A percentile compares a stretch with the other conserved stretches of the same genome.
Conservation (phyloP, 2,888 invertebrate genomes). For the Leptogaster cylindrica region DNA sequence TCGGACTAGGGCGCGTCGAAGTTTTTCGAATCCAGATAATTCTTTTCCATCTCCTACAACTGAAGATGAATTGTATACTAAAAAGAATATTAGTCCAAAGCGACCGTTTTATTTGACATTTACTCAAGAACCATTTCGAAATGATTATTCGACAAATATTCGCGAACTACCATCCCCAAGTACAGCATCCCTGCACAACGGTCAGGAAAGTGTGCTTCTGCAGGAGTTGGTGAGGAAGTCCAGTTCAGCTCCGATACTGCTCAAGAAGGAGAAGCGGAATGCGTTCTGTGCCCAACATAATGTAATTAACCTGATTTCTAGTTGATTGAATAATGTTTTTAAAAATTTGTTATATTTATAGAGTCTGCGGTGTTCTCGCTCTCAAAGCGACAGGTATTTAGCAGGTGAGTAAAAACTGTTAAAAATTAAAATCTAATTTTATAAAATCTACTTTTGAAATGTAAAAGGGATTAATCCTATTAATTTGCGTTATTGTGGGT, state of each 20-base stretch:
- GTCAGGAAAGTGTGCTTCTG: conserved; percentile 55
- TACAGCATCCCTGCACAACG: conserved; percentile 61
- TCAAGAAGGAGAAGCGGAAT: conserved; percentile 58
- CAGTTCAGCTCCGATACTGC: conserved; percentile 60
- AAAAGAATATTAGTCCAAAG: conserved; percentile 52
- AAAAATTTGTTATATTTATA: conserved; percentile 49
- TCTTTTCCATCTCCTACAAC: conserved; percentile 43
- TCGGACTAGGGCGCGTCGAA: conserved; percentile 55
- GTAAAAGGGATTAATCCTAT: too few relatives aligned
- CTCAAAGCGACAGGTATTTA: conserved; percentile 62
- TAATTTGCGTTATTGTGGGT: too few relatives aligned
- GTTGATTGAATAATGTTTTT: conserved; percentile 42
- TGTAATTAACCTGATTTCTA: conserved; percentile 54
- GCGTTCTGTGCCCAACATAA: conserved; percentile 59
- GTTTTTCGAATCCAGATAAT: conserved; percentile 58
- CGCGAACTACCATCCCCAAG: conserved; percentile 61
- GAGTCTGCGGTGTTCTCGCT: conserved; percentile 61
- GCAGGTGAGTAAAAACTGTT: conserved; percentile 64
- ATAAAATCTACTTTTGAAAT: too few relatives aligned
- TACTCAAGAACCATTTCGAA: conserved; percentile 60
- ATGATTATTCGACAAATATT: conserved; percentile 54
- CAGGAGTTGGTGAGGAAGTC: conserved; percentile 61
- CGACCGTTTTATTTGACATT: conserved; percentile 58
- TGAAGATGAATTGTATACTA: not conserved
- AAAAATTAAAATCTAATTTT: too few relatives aligned